phyloP scores from a whole-genome alignment of 2,888 invertebrate species.

The Pseudococcus longispinus region DNA sequence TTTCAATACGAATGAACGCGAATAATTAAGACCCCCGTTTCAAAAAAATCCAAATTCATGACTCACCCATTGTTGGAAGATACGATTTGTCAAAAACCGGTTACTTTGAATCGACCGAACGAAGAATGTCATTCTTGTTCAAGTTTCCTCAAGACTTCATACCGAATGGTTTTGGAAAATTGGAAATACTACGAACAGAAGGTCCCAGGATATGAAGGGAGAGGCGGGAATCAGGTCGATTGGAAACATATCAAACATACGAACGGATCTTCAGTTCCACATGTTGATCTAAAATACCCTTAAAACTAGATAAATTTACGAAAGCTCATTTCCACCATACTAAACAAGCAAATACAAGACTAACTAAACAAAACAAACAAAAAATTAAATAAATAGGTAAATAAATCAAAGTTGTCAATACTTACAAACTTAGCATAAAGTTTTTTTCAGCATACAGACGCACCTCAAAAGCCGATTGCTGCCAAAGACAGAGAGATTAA shows the following conservation, averaged over 20 bases:
- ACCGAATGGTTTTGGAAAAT: background rate
- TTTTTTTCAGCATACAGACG: background rate
- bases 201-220: no score
- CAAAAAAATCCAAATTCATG: background rate
- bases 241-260: background rate
- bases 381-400: background rate
- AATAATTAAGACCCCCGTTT: background rate
- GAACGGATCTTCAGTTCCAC: background rate
- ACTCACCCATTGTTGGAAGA: background rate
- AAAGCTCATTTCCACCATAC: background rate
- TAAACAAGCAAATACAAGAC: background rate
- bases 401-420: background rate
- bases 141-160: background rate
- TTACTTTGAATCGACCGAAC: background rate
- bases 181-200: no score
- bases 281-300: background rate
- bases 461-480: conserved; percentile 43
- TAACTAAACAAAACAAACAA: background rate
- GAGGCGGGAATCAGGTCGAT: no score
- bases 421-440: conserved; percentile 35
- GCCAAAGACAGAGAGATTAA: conserved; percentile 17
- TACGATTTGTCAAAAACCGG: background rate
- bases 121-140: background rate
- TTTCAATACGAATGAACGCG: background rate
- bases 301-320: background rate